Conservation (phyloP, 1,140 invertebrate species). For the Wiebesia pumilae region DNA sequence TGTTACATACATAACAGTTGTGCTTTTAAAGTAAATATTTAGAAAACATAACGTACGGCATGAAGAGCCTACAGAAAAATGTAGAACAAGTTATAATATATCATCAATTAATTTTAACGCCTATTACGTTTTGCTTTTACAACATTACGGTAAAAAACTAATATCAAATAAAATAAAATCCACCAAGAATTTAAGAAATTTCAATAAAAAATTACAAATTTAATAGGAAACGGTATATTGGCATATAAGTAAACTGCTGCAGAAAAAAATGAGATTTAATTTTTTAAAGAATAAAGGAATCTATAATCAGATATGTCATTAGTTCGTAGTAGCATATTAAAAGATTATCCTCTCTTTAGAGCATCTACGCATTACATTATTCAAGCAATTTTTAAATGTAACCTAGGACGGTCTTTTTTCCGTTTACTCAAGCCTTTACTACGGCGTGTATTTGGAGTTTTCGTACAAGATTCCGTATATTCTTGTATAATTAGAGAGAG, state of each 20-base stretch:
- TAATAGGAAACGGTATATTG: neutral
- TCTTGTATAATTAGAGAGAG: neutral
- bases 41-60: neutral
- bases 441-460: neutral
- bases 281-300: neutral
- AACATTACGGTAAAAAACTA: neutral
- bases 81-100: neutral
- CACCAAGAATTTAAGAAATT: neutral
- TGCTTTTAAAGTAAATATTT: neutral
- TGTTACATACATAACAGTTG: neutral
- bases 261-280: neutral
- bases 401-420: neutral
- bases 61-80: neutral
- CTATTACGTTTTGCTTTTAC: neutral
- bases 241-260: neutral
- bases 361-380: neutral
- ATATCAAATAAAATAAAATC: neutral
- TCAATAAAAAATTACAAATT: neutral
- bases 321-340: neutral
- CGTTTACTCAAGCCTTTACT: neutral
- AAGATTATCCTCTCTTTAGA: neutral
- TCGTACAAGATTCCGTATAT: conserved; percentile 5
- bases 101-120: neutral
- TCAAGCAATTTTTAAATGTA: conserved; percentile 5
- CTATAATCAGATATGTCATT: neutral